Conservation (phyloP, 2,888 invertebrate species). For the Drosophila differens region DNA sequence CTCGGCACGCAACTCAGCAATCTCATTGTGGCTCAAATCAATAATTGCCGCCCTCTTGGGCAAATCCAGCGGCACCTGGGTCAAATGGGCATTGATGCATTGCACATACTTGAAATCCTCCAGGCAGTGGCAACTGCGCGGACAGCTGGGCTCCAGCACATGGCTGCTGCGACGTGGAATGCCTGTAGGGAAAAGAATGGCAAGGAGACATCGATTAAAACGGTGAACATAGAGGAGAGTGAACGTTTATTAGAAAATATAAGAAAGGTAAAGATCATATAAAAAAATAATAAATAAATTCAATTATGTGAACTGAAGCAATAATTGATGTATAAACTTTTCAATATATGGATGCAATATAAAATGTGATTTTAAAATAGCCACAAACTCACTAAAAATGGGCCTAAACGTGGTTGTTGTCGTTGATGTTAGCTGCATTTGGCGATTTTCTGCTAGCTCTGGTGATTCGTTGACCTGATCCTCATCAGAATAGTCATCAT, state of each 20-base stretch:
- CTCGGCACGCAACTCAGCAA: slow-evolving; percentile 75
- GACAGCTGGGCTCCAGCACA: slow-evolving; percentile 81
- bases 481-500: slow-evolving; percentile 69
- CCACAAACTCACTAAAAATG: slow-evolving; percentile 65
- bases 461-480: slow-evolving; percentile 40
- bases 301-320: not conserved
- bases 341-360: not conserved
- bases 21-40: slow-evolving; percentile 84
- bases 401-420: slow-evolving; percentile 72
- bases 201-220: not conserved
- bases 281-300: not conserved
- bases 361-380: not conserved
- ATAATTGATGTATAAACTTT: not conserved
- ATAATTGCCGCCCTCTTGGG: slow-evolving; percentile 81
- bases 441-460: slow-evolving; percentile 64
- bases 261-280: not conserved
- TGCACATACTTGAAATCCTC: slow-evolving; percentile 83
- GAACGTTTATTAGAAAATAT: not conserved
- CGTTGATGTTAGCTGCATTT: slow-evolving; percentile 52
- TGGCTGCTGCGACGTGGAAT: slow-evolving; percentile 82
- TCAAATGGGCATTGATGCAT: slow-evolving; percentile 86
- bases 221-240: not conserved
- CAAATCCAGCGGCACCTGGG: slow-evolving; percentile 86
- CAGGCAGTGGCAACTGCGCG: slow-evolving; percentile 81
- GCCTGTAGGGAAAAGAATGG: slow-evolving; percentile 44